A percentile compares a stretch with the other conserved stretches of the same genome.
These are phyloP conservation scores for Rhagium mordax DNA, from an alignment of 2,888 invertebrate genomes.

Conservation along the genomic window DNA sequence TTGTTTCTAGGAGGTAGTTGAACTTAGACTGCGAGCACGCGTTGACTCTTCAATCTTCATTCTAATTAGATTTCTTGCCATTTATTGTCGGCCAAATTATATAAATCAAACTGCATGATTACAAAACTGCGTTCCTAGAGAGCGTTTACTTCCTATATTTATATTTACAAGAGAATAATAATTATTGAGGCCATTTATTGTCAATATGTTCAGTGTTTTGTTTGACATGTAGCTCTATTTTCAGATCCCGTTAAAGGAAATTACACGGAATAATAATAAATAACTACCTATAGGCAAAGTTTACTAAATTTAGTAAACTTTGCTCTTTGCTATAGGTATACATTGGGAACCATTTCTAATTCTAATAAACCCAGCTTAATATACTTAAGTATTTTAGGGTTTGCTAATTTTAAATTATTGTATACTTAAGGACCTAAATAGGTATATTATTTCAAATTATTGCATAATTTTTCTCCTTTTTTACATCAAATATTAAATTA, in stretches of 20 bases:
- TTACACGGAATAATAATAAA: too few relatives aligned
- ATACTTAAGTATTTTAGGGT: too few relatives aligned
- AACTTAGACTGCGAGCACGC: background rate
- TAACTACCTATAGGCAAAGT: too few relatives aligned
- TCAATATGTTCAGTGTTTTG: background rate
- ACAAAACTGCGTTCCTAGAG: background rate
- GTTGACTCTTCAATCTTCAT: background rate
- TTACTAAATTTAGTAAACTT: too few relatives aligned
- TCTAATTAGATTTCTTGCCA: background rate
- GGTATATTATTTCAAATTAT: background rate
- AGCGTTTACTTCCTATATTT: background rate
- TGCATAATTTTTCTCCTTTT: background rate
- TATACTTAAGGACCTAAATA: background rate
- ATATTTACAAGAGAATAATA: background rate
- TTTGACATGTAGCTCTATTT: background rate
- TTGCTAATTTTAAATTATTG: too few relatives aligned
- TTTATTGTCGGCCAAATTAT: background rate
- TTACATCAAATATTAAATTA: background rate
- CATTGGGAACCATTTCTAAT: too few relatives aligned
- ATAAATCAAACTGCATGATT: background rate
- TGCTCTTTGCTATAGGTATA: too few relatives aligned
- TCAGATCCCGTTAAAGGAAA: background rate
- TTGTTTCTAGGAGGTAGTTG: constrained; percentile 18
- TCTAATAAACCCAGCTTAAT: too few relatives aligned
- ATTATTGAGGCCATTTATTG: background rate